Conservation (phyloP, 2,797 vertebrate species). For the Chelmon rostratus region DNA sequence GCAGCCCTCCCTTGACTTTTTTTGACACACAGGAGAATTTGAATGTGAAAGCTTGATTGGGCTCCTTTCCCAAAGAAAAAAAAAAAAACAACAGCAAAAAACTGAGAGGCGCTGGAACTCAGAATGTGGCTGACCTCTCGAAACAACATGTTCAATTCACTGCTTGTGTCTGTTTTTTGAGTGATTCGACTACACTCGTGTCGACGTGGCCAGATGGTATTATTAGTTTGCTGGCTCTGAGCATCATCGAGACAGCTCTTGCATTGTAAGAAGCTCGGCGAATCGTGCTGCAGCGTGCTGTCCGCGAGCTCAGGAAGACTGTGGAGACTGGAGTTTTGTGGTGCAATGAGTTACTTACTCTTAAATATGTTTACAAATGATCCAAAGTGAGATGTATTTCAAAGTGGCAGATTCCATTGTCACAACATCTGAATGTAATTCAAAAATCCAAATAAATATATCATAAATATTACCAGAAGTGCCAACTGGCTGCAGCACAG, state of each 20-base stretch:
- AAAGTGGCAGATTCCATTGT: constrained; percentile 14
- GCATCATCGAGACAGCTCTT: constrained; percentile 27
- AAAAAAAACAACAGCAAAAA: neutral
- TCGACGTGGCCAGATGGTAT: constrained; percentile 67
- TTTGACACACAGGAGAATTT: constrained; percentile 27
- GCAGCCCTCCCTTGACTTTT: constrained; percentile 12
- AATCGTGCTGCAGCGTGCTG: constrained; percentile 29
- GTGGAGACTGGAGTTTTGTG: neutral
- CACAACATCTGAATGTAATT: constrained; percentile 10
- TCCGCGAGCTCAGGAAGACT: constrained; percentile 16
- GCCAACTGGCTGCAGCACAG: constrained; percentile 17
- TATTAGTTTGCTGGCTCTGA: constrained; percentile 58
- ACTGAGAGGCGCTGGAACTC: constrained; percentile 34
- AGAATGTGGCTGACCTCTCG: constrained; percentile 50
- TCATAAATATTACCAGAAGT: constrained; percentile 17
- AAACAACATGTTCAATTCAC: constrained; percentile 58
- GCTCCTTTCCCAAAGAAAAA: constrained; percentile 32
- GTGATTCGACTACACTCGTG: constrained; percentile 49
- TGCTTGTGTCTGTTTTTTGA: constrained; percentile 56
- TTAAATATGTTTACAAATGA: constrained; percentile 12
- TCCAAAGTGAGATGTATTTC: constrained; percentile 25
- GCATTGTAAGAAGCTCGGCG: constrained; percentile 36
- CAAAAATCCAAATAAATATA: constrained; percentile 23
- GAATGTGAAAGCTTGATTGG: constrained; percentile 32
- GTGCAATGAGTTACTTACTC: neutral